These are phyloP conservation scores for Tamandua tetradactyla DNA, from an alignment of 2,797 vertebrate species.

Conservation along the genomic window DNA sequence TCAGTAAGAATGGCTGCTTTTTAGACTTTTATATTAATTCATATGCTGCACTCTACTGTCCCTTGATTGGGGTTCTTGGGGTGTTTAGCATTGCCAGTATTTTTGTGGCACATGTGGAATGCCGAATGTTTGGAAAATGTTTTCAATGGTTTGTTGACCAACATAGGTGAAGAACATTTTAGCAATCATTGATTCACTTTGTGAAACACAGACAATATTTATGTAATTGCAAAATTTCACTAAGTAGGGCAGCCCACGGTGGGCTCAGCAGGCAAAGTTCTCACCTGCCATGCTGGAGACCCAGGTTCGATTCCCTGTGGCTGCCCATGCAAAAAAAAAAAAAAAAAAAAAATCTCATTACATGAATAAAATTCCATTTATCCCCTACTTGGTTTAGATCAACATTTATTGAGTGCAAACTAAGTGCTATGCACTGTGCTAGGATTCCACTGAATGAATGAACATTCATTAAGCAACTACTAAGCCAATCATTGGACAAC, in stretches of 20 bases:
- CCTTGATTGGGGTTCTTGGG: background rate
- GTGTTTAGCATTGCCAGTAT: constrained; percentile 5
- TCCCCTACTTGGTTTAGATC: constrained; percentile 51
- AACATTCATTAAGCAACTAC: constrained; percentile 59
- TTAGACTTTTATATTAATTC: constrained; percentile 34
- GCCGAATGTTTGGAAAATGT: constrained; percentile 65
- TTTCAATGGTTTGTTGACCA: constrained; percentile 62
- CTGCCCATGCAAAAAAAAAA: too few species aligned
- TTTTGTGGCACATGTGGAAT: constrained; percentile 24
- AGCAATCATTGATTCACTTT: constrained; percentile 59
- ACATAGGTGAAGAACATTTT: constrained; percentile 64
- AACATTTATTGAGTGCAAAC: constrained; percentile 61
- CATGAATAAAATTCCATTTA: constrained; percentile 58
- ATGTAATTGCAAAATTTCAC: constrained; percentile 72
- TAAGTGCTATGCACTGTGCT: constrained; percentile 42
- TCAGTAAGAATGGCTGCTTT: constrained; percentile 35
- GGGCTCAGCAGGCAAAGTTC: too few species aligned
- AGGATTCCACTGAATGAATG: constrained; percentile 49
- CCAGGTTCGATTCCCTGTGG: too few species aligned
- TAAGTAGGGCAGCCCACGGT: too few species aligned
- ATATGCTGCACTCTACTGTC: background rate
- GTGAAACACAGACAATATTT: constrained; percentile 60
- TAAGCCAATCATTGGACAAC: background rate
- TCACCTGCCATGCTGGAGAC: too few species aligned
- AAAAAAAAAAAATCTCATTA: too few species aligned